Conservation (phyloP, 2,888 invertebrate species). For the Yponomeuta sedellus region DNA sequence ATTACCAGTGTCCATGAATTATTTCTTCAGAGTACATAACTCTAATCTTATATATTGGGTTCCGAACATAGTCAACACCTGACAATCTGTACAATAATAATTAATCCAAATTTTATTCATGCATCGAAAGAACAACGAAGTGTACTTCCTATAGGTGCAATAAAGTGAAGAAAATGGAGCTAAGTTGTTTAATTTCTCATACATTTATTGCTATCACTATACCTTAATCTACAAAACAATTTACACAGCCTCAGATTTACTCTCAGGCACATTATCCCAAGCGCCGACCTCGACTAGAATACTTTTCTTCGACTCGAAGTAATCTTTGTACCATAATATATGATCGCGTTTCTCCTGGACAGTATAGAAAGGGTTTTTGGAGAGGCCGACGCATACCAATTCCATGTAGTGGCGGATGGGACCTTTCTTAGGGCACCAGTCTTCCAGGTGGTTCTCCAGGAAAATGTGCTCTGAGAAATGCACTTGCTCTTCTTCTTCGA, state of each 20-base stretch:
- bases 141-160: conserved; percentile 74
- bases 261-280: conserved; percentile 38
- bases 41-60: neutral
- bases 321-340: conserved; percentile 93
- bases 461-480: conserved; percentile 97
- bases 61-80: neutral
- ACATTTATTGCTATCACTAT: neutral
- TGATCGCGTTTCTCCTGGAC: conserved; percentile 92
- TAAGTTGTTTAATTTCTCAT: conserved; percentile 32
- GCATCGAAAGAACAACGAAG: conserved; percentile 66
- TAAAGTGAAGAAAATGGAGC: conserved; percentile 57
- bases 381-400: conserved; percentile 92
- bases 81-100: neutral
- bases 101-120: neutral
- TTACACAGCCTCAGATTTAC: neutral
- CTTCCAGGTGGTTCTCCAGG: conserved; percentile 88
- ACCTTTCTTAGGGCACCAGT: conserved; percentile 93
- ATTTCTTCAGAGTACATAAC: neutral
- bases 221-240: conserved; percentile 6
- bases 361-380: conserved; percentile 94
- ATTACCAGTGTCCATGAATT: neutral
- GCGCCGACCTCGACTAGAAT: conserved; percentile 81
- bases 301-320: conserved; percentile 88
- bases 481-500: conserved; percentile 79
- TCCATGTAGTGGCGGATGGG: conserved; percentile 99